Evolutionary conservation across 2,888 invertebrate genomes (phyloP).

Genomic region (Ectemnius lituratus): DNA sequence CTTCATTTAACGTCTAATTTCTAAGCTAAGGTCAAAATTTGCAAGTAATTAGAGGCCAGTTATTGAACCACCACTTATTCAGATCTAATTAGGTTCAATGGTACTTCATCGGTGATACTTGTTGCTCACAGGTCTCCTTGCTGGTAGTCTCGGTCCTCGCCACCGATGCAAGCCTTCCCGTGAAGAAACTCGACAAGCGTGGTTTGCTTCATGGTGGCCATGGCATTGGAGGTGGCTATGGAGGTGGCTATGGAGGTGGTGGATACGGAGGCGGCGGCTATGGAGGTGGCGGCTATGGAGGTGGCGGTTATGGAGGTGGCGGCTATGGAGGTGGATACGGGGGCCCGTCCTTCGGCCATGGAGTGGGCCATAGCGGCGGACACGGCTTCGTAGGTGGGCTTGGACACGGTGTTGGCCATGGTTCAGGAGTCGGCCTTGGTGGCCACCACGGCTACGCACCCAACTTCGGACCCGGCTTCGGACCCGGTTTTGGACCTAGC

Average conservation of each 20-base stretch:
- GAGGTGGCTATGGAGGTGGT: background rate
- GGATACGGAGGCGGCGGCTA: background rate
- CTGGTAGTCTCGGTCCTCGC: slow-evolving; percentile 47
- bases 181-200: slow-evolving; percentile 55
- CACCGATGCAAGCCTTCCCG: slow-evolving; percentile 6
- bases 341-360: background rate
- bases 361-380: background rate
- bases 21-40: too few species aligned
- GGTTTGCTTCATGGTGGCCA: slow-evolving; percentile 28
- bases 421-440: slow-evolving; percentile 9
- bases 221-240: background rate
- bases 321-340: background rate
- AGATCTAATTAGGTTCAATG: too few species aligned
- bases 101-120: background rate
- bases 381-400: background rate
- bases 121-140: slow-evolving; percentile 50
- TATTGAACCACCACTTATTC: too few species aligned
- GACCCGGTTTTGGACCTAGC: too few species aligned
- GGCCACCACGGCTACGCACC: slow-evolving; percentile 1
- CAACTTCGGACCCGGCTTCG: background rate
- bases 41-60: too few species aligned
- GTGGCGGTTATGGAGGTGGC: background rate
- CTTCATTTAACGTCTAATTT: too few species aligned
- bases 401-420: slow-evolving; percentile 9
- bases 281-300: background rate